Evolutionary conservation across 2,888 invertebrate species (phyloP), one percentile per base, ranked within the genome.

Genomic region (Ectemnius continuus): DNA sequence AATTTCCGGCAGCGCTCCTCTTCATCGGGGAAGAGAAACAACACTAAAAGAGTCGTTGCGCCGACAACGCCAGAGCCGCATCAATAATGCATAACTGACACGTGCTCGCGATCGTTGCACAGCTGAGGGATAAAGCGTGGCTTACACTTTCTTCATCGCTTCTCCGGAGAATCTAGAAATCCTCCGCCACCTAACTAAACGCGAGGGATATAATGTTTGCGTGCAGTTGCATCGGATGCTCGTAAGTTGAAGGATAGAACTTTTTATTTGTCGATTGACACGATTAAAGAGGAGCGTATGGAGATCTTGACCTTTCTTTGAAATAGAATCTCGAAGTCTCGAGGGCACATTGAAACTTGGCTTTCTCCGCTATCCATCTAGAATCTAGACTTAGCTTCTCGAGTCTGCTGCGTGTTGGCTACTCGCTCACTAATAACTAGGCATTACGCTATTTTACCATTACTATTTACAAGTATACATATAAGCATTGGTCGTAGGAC

Each of bases 21-120:
- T 23, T 56, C 61, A 63, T 36, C 46, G 56, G 36, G 20, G 11
- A 70, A 61, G 68, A 48, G 61, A 66, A 71, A 68, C 52, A 61
- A 64, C 57, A 61, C 36, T 18, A 66, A 48, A 62, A 69, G 48
- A 68, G 62, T 76, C 69, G 71, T 73, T 78, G 69, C 64, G 62
- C 52, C 20, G 61, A 59, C 61, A 67, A 60, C 62, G 70, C 60
- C 8, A 64, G 63, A 71, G 63, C 26, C 18, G 67, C 67, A 78
- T 79, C 66, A 70, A 78, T 76, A 76, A 78, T 78, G 75, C 73
- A 78, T 73, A 56, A 36, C 56, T 20, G 63, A 65, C 76, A 73
- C 67, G 69, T 66, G 68, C 67, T 52, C 72, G 62, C 59, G 79
- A 73, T 75, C 68, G 68, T 56, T 64, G 58, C 61, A 70, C 70